Evolutionary conservation across 1,140 invertebrate species (phyloP).

Genomic region (Eueides isabella): DNA sequence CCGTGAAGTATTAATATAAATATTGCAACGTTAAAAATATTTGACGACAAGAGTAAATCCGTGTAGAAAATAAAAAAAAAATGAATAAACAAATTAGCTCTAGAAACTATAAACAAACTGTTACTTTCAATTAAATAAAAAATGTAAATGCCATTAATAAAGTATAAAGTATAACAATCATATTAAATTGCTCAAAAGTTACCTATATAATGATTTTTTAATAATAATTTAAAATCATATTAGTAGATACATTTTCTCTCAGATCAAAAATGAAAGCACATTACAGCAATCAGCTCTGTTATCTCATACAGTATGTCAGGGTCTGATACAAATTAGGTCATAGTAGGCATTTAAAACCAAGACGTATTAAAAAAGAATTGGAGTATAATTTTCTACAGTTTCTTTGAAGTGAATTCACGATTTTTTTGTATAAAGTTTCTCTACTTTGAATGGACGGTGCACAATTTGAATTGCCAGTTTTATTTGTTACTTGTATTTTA

Average conservation of each 20-base stretch:
- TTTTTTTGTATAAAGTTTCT: constrained; percentile 27
- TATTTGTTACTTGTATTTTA: constrained; percentile 30
- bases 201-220: too few species aligned
- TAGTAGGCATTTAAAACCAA: constrained; percentile 15
- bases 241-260: background rate
- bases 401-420: constrained; percentile 31
- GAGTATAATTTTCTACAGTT: constrained; percentile 35
- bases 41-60: too few species aligned
- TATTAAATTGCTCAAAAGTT: too few species aligned
- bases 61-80: too few species aligned
- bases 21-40: too few species aligned
- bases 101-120: too few species aligned
- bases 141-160: too few species aligned
- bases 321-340: constrained; percentile 16
- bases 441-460: constrained; percentile 19
- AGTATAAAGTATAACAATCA: too few species aligned
- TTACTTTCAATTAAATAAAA: too few species aligned
- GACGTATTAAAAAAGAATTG: constrained; percentile 28
- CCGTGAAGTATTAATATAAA: too few species aligned
- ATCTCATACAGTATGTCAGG: constrained; percentile 5
- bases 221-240: too few species aligned
- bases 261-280: background rate
- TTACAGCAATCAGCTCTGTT: background rate
- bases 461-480: constrained; percentile 34
- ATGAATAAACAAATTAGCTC: too few species aligned